These are phyloP conservation scores for Pangasius macronema DNA, from an alignment of 2,797 vertebrate species.

Conservation along the genomic window DNA sequence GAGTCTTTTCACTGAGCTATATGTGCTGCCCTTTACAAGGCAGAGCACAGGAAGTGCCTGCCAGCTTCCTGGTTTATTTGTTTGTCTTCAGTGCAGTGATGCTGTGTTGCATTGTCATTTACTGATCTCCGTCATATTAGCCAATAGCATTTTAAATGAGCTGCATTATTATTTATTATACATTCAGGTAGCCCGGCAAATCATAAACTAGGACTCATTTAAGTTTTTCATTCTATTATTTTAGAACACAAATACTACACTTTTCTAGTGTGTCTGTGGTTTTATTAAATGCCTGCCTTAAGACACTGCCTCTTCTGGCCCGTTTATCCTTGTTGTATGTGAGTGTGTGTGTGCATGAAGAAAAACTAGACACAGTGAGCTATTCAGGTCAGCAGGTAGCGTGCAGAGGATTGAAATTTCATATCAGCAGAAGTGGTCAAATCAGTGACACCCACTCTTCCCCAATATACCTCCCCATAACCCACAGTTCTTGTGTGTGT, in stretches of 20 bases:
- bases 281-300: not conserved
- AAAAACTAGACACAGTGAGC: constrained; percentile 1
- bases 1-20: constrained; percentile 12
- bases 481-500: not conserved
- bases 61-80: not conserved
- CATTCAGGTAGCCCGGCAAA: not conserved
- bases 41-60: not conserved
- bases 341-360: not conserved
- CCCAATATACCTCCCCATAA: not conserved
- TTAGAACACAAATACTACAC: not conserved
- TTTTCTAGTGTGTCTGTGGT: not conserved
- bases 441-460: not conserved
- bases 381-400: constrained; percentile 29
- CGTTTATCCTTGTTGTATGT: not conserved
- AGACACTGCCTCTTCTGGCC: not conserved
- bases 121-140: not conserved
- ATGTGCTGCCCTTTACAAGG: no score
- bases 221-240: not conserved
- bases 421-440: constrained; percentile 36
- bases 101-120: not conserved
- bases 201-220: not conserved
- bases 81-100: not conserved
- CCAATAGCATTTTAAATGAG: not conserved
- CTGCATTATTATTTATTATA: not conserved
- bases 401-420: constrained; percentile 37